Conservation (phyloP, 2,797 vertebrate genomes). For the Sebastes elongatus region DNA sequence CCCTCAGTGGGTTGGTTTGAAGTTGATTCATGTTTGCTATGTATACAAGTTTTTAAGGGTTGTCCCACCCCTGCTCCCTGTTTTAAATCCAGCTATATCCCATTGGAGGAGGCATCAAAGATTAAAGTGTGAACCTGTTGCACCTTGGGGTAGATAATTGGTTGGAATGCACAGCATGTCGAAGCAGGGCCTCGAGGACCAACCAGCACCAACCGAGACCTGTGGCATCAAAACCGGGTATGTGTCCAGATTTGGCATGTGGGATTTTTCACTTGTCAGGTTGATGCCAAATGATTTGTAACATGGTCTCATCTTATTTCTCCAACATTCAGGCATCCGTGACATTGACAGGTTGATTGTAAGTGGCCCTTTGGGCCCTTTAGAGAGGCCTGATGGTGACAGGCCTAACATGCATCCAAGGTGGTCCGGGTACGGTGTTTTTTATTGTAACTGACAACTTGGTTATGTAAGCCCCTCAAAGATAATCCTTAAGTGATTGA, state of each 20-base stretch:
- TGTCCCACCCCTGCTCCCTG: constrained; percentile 73
- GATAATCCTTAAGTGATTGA: constrained; percentile 37
- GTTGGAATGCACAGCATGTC: constrained; percentile 76
- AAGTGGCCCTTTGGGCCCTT: constrained; percentile 58
- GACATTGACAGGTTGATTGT: constrained; percentile 56
- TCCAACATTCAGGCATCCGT: constrained; percentile 38
- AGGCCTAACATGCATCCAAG: constrained; percentile 55
- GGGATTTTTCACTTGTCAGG: constrained; percentile 47
- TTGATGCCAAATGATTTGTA: constrained; percentile 63
- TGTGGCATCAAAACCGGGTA: constrained; percentile 59
- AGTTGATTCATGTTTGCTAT: constrained; percentile 78
- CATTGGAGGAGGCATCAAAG: constrained; percentile 77
- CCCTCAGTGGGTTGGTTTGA: constrained; percentile 70
- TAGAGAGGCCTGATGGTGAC: constrained; percentile 38
- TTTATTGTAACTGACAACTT: constrained; percentile 52
- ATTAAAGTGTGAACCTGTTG: constrained; percentile 77
- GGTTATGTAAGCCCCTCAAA: constrained; percentile 42
- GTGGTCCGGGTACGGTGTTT: constrained; percentile 62
- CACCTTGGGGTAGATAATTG: constrained; percentile 73
- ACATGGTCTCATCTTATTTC: constrained; percentile 36
- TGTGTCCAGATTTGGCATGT: constrained; percentile 56
- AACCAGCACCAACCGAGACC: constrained; percentile 62
- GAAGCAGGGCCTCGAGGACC: constrained; percentile 70
- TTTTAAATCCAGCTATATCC: constrained; percentile 80
- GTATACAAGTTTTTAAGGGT: constrained; percentile 73